Evolutionary conservation across 1,140 invertebrate genomes (phyloP).

Genomic region (Lysiphlebus fabarum): DNA sequence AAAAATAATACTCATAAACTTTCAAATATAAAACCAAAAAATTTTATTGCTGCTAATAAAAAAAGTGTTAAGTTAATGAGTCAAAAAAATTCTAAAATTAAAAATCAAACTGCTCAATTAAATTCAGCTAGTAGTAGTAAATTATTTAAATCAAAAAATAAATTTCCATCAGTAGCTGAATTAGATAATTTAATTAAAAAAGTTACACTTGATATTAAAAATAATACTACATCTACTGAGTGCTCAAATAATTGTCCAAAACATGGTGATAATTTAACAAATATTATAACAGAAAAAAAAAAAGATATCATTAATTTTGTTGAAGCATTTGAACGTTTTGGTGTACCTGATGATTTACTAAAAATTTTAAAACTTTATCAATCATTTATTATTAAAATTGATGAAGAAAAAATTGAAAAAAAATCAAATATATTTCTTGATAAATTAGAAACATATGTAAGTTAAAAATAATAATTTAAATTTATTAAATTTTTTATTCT

Average conservation of each 20-base stretch:
- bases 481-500: background rate
- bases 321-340: conserved; percentile 33
- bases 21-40: conserved; percentile 19
- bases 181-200: conserved; percentile 25
- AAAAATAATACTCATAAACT: background rate
- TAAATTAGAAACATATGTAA: conserved; percentile 34
- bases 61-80: conserved; percentile 13
- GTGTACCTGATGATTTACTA: conserved; percentile 36
- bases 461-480: background rate
- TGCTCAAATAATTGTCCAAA: conserved; percentile 12
- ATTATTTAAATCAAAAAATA: background rate
- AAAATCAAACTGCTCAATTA: conserved; percentile 6
- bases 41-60: conserved; percentile 26
- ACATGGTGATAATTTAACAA: conserved; percentile 16
- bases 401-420: conserved; percentile 15
- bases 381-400: conserved; percentile 21
- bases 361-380: conserved; percentile 38
- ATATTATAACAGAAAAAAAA: conserved; percentile 8
- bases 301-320: conserved; percentile 21
- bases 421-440: conserved; percentile 26
- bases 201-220: conserved; percentile 17
- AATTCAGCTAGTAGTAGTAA: conserved; percentile 4
- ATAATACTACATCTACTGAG: background rate
- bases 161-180: conserved; percentile 19
- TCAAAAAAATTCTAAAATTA: conserved; percentile 11